Conservation (phyloP, 2,797 vertebrate genomes). For the Rallus crepitans region DNA sequence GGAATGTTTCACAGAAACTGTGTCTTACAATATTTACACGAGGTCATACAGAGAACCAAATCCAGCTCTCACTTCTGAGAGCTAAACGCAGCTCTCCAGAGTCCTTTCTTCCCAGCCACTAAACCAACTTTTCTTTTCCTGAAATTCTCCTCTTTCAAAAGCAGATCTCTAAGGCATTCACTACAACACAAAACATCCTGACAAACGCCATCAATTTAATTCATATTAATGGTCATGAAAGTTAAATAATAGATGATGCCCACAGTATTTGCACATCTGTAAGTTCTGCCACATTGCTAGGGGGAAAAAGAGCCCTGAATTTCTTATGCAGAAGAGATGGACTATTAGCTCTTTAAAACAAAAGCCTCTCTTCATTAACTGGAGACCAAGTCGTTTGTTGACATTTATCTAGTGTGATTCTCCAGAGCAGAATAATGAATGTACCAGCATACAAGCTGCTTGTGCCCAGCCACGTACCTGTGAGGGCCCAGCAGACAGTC, state of each 20-base stretch:
- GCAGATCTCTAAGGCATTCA: background rate
- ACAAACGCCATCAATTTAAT: conserved; percentile 54
- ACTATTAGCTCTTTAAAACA: conserved; percentile 18
- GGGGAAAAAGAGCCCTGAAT: background rate
- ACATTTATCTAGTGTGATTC: background rate
- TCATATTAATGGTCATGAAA: conserved; percentile 38
- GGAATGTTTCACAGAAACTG: background rate
- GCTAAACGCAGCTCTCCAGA: background rate
- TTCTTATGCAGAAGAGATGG: background rate
- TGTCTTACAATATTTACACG: background rate
- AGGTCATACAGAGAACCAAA: background rate
- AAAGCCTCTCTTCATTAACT: conserved; percentile 27
- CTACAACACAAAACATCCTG: conserved; percentile 9
- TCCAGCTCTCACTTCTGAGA: background rate
- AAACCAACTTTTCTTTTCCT: background rate
- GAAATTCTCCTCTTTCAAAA: conserved; percentile 24
- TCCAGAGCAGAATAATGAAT: background rate
- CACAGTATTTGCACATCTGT: background rate
- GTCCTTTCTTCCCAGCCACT: background rate
- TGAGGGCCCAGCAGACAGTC: accelerated
- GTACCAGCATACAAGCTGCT: background rate
- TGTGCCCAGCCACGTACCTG: background rate
- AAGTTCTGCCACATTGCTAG: background rate
- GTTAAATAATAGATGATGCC: conserved; percentile 46
- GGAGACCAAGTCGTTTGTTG: background rate